These are phyloP conservation scores for Camptogramma bilineatum DNA, from an alignment of 2,888 invertebrate species.

Conservation along the genomic window DNA sequence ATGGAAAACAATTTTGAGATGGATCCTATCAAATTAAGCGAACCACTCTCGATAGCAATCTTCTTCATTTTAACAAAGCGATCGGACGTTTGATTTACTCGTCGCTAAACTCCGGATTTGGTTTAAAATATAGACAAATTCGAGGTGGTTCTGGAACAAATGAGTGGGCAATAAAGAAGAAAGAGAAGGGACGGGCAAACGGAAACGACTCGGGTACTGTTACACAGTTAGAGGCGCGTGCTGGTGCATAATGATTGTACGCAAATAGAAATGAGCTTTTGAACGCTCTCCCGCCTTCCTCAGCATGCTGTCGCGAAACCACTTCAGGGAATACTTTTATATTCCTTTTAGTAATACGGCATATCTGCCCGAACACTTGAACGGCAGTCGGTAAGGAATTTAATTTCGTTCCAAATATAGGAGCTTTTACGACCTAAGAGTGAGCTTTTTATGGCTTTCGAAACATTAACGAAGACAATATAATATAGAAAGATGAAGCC, in stretches of 20 bases:
- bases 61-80: conserved; percentile 36
- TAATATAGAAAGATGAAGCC: conserved; percentile 19
- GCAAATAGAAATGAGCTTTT: conserved; percentile 75
- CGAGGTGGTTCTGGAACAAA: conserved; percentile 64
- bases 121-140: conserved; percentile 57
- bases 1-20: conserved; percentile 41
- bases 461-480: conserved; percentile 36
- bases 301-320: conserved; percentile 75
- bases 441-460: conserved; percentile 36
- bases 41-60: conserved; percentile 41
- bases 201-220: conserved; percentile 79
- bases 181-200: conserved; percentile 66
- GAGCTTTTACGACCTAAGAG: conserved; percentile 41
- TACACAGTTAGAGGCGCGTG: conserved; percentile 81
- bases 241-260: conserved; percentile 79
- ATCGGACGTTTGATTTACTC: conserved; percentile 47
- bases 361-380: conserved; percentile 50
- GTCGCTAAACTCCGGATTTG: conserved; percentile 46
- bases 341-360: conserved; percentile 60
- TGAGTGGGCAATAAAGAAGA: conserved; percentile 65
- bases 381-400: conserved; percentile 47
- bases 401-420: conserved; percentile 47
- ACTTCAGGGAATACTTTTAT: conserved; percentile 71
- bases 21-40: conserved; percentile 41
- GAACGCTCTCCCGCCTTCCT: conserved; percentile 61